Percentiles rank a stretch among this genome's conserved stretches.
These are phyloP conservation scores for Diorhabda elongata DNA, from an alignment of 1,140 invertebrate species.

Conservation along the genomic window DNA sequence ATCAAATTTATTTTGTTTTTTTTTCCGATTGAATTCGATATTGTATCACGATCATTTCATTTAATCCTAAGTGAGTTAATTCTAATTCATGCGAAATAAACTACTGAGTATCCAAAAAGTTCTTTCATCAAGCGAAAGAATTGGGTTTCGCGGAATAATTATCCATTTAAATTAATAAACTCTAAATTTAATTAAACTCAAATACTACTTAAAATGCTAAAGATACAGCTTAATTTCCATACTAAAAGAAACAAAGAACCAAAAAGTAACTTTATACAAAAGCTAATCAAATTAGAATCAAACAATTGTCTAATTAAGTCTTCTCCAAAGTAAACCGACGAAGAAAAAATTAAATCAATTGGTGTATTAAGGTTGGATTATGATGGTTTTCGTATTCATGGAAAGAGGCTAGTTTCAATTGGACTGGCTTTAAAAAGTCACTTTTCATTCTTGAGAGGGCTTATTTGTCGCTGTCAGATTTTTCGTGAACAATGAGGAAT, in stretches of 20 bases:
- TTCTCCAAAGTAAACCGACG: slow-evolving; percentile 19
- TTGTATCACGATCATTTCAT: too few relatives aligned
- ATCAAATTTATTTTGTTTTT: too few relatives aligned
- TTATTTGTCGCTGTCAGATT: slow-evolving; percentile 3
- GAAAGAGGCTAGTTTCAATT: slow-evolving; percentile 14
- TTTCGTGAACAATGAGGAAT: slow-evolving; percentile 4
- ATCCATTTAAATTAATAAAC: slow-evolving; percentile 16
- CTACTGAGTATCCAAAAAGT: not conserved
- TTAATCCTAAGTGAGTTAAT: not conserved
- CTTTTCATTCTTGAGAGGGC: slow-evolving; percentile 22
- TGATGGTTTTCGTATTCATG: slow-evolving; percentile 21
- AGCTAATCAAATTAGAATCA: slow-evolving; percentile 35
- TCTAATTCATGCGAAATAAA: not conserved
- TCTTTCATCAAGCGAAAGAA: slow-evolving; percentile 51
- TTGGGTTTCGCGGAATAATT: not conserved
- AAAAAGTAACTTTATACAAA: slow-evolving; percentile 29
- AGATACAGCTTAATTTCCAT: slow-evolving; percentile 29
- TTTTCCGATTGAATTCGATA: too few relatives aligned
- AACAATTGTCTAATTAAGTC: slow-evolving; percentile 37
- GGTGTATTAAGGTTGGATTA: slow-evolving; percentile 11
- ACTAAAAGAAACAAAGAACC: slow-evolving; percentile 24
- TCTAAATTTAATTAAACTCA: slow-evolving; percentile 14
- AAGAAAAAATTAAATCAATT: slow-evolving; percentile 29
- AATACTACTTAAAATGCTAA: slow-evolving; percentile 29
- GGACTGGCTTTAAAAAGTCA: slow-evolving; percentile 25